These are phyloP conservation scores for Picathartes gymnocephalus DNA, from an alignment of 2,113 vertebrate species.

Conservation along the genomic window DNA sequence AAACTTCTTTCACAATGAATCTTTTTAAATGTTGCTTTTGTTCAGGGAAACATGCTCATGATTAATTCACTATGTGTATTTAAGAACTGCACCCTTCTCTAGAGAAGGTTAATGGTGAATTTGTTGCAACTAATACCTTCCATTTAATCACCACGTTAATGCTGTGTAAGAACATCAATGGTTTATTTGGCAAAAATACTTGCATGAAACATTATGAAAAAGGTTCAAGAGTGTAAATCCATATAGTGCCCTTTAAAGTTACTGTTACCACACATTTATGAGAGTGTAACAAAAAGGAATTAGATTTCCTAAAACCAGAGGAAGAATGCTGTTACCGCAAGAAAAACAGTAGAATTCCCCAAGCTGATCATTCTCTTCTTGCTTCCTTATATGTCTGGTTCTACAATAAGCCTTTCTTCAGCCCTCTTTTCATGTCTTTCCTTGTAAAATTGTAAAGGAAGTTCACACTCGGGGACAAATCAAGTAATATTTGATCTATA, in stretches of 20 bases:
- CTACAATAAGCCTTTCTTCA: neutral
- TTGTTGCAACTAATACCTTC: neutral
- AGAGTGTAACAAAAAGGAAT: neutral
- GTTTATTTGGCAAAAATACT: neutral
- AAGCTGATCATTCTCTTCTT: neutral
- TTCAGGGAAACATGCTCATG: neutral
- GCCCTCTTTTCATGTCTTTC: neutral
- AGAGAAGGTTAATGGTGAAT: neutral
- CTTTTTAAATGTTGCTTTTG: neutral
- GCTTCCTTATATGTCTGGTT: neutral
- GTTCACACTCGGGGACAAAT: fast-evolving
- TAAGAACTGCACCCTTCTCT: neutral
- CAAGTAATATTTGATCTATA: neutral
- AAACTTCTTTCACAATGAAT: constrained; percentile 11
- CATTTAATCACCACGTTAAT: neutral
- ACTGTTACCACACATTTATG: neutral
- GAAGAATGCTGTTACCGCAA: neutral
- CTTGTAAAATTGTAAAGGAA: neutral
- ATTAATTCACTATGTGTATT: constrained; percentile 1
- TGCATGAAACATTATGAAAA: neutral
- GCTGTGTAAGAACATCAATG: neutral
- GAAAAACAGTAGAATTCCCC: neutral
- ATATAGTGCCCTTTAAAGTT: neutral
- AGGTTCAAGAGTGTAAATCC: neutral
- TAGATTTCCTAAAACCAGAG: neutral